Base-by-base conservation (phyloP, 1,140 invertebrate genomes). In the Antheraea mylitta region DNA sequence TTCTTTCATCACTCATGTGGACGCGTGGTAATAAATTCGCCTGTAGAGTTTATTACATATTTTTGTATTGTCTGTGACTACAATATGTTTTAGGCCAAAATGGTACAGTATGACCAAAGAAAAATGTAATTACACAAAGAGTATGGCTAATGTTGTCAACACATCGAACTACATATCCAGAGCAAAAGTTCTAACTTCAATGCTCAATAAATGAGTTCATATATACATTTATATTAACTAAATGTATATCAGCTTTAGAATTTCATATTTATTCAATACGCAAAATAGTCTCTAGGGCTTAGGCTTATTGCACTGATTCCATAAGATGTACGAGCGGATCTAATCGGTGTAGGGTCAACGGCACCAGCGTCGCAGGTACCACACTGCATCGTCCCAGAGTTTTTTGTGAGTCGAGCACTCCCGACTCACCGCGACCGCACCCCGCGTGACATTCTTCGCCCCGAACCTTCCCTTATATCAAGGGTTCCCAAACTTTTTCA, bases 311-410 rank as follows among this genome's bases (percentile, higher is more conserved):
- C 76, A 75, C 72, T 73, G 71, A 53, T 53, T 13, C 45, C 11
- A 53, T 53, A 16, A 53, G 45, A 53, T 16, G 45, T 53, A 53
- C 45, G 2, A 42, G 3, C 78, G 78, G 75, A 78, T 72, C 82
- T 84, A 85, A 83, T 83, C 82, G 77, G 69, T 67, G 77, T 68
- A 75, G 78, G 86, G 86, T 90, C 88, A 90, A 87, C 82, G 88
- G 82, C 88, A 84, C 84, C 76, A 74, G 0, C 45, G 16, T 53
- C 45, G 22, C 88, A 88, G 85, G 85, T 87, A 87, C 74, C 75
- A 10, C 7, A 8, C 38, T 42, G 11, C 38, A 42, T 4, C 11
- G 78, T 79, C 75, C 72, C 72, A 70, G 74, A 76, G 74, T 85
- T 88, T 89, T 89, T 90, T 86, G 78, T 83, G 70, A 65, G 37